Evolutionary conservation across 2,113 vertebrate species (phyloP).

Genomic region (Dolichotis patagonum): DNA sequence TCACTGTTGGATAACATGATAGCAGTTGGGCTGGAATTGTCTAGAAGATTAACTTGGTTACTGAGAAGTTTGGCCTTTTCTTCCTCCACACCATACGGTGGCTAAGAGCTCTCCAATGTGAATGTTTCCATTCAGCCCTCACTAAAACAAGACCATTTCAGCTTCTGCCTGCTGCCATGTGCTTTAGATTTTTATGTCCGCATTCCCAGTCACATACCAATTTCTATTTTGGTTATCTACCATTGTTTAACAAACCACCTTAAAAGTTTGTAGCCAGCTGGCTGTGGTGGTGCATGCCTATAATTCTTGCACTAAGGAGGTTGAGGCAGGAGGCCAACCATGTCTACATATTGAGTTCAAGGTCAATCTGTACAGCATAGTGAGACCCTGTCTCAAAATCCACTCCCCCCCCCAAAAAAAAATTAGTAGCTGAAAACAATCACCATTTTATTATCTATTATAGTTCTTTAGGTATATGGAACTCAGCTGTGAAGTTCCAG

Average conservation of each 20-base stretch:
- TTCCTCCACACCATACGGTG: not conserved
- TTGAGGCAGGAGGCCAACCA: not conserved
- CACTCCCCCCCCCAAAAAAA: not conserved
- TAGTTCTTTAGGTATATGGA: not conserved
- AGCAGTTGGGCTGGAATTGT: not conserved
- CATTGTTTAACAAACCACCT: not conserved
- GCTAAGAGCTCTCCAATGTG: not conserved
- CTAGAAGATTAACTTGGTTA: not conserved
- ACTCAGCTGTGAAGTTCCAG: not conserved
- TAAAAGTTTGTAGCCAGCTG: not conserved
- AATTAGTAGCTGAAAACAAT: not conserved
- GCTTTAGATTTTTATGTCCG: not conserved
- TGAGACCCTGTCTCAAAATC: not conserved
- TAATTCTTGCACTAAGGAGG: not conserved
- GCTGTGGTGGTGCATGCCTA: not conserved
- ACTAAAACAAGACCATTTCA: not conserved
- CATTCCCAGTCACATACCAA: not conserved
- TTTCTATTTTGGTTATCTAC: constrained; percentile 12
- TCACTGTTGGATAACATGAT: not conserved
- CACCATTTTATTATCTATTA: not conserved
- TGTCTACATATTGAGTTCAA: not conserved
- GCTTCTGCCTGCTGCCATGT: not conserved
- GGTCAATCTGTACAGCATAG: not conserved
- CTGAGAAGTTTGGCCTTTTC: not conserved
- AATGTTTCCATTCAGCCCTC: not conserved